phyloP scores from a whole-genome alignment of 2,888 invertebrate species.

The Priocnemis perturbator region DNA sequence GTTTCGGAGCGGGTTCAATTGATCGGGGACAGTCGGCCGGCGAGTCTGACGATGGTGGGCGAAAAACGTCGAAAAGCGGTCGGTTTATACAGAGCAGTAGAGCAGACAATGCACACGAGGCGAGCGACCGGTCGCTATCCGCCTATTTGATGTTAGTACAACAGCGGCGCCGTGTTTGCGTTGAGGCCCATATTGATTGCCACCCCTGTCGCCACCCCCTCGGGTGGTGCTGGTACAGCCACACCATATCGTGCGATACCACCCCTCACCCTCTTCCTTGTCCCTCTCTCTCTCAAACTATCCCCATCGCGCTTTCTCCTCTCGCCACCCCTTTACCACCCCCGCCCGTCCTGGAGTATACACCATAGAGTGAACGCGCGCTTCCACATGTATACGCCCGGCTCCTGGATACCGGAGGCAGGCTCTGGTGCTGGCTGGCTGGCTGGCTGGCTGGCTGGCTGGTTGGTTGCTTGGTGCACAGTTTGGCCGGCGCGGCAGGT shows the following conservation, averaged over 20 bases:
- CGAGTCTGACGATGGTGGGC: conserved; percentile 22
- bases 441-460: background rate
- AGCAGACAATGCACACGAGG: conserved; percentile 68
- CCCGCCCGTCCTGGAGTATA: conserved; percentile 41
- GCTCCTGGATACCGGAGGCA: conserved; percentile 35
- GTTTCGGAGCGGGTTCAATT: too few relatives aligned
- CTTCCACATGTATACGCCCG: conserved; percentile 3
- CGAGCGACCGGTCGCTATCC: conserved; percentile 72
- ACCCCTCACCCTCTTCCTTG: conserved; percentile 39
- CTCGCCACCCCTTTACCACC: conserved; percentile 12
- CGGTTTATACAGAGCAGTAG: conserved; percentile 67
- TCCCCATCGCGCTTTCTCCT: background rate
- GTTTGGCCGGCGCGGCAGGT: conserved; percentile 49
- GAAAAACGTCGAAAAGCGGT: conserved; percentile 54
- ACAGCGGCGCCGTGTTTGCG: conserved; percentile 74
- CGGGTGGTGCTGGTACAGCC: conserved; percentile 55
- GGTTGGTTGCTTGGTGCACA: conserved; percentile 31
- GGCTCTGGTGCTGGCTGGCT: conserved; percentile 12
- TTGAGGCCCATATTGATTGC: conserved; percentile 76
- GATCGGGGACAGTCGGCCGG: conserved; percentile 1
- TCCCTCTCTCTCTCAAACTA: conserved; percentile 16
- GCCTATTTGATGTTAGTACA: conserved; percentile 76
- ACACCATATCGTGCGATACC: conserved; percentile 66
- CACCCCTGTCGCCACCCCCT: conserved; percentile 71
- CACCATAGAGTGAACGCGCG: conserved; percentile 47